These are phyloP conservation scores for Drosophila subobscura DNA, from an alignment of 1,140 invertebrate species.

Conservation along the genomic window DNA sequence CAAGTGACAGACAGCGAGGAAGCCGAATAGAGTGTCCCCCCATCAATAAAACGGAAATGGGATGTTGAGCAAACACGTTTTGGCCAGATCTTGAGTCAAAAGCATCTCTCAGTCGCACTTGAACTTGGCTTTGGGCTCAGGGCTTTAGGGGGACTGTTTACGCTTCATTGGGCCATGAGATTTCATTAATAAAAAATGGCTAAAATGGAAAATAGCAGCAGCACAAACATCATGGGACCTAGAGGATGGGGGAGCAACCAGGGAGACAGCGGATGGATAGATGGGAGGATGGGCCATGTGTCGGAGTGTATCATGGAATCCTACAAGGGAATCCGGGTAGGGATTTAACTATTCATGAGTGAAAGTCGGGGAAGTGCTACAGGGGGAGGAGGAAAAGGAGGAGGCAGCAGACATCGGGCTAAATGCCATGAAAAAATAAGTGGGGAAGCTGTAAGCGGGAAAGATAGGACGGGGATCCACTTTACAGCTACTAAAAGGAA, in stretches of 20 bases:
- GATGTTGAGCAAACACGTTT: conserved; percentile 48
- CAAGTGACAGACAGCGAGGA: conserved; percentile 44
- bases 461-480: not conserved
- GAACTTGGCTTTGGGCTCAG: conserved; percentile 36
- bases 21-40: conserved; percentile 39
- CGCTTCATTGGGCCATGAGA: conserved; percentile 80
- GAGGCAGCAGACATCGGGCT: conserved; percentile 23
- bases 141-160: conserved; percentile 43
- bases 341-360: conserved; percentile 80
- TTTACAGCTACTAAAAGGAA: conserved; percentile 35
- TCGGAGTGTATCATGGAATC: conserved; percentile 15
- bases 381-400: not conserved
- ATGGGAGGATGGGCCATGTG: too few species aligned
- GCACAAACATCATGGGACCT: not conserved
- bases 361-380: conserved; percentile 50
- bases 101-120: conserved; percentile 50
- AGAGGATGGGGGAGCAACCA: not conserved
- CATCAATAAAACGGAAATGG: conserved; percentile 53
- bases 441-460: conserved; percentile 2
- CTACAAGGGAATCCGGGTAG: conserved; percentile 28
- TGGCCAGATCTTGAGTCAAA: conserved; percentile 45
- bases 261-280: not conserved
- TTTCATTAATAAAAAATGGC: conserved; percentile 81
- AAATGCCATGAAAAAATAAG: conserved; percentile 50
- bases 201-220: conserved; percentile 69